Percentiles rank a stretch among this genome's conserved stretches.
Conservation (phyloP, 53 echinoderm and acorn worm species). For the Temnopleurus reevesii region DNA sequence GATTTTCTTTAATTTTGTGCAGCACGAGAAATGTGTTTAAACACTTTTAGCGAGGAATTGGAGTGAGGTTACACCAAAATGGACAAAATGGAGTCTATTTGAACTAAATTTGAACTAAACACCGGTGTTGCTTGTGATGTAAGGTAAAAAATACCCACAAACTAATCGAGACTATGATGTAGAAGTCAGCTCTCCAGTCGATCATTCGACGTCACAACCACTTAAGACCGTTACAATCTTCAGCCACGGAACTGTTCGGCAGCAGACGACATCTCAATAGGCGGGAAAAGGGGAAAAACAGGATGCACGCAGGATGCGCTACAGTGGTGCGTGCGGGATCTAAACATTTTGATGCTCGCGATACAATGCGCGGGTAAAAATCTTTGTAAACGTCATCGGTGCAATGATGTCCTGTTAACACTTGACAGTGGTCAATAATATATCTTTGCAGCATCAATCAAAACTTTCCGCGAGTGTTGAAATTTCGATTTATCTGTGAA, state of each 20-base stretch:
- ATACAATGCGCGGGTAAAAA: background rate
- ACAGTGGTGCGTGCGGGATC: background rate
- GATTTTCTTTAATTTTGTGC: too few relatives aligned
- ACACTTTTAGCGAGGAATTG: too few relatives aligned
- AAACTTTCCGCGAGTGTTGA: background rate
- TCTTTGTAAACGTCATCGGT: background rate
- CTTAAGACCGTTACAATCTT: conserved; percentile 21
- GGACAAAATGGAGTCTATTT: too few relatives aligned
- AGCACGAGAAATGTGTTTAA: too few relatives aligned
- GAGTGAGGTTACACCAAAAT: too few relatives aligned
- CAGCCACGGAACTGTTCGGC: background rate
- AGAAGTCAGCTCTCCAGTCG: conserved; percentile 1
- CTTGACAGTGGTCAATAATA: background rate
- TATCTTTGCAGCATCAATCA: background rate
- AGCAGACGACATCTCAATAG: background rate
- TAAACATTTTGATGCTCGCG: background rate
- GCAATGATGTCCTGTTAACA: background rate
- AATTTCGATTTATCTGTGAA: background rate
- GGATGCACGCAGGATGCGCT: background rate
- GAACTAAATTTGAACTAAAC: too few relatives aligned
- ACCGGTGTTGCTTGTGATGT: too few relatives aligned
- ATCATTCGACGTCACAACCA: conserved; percentile 24
- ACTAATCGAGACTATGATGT: background rate
- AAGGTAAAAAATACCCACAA: too few relatives aligned
- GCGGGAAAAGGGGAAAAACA: background rate